These are phyloP conservation scores for Nemurella pictetii DNA, from an alignment of 2,888 invertebrate species.

Conservation along the genomic window DNA sequence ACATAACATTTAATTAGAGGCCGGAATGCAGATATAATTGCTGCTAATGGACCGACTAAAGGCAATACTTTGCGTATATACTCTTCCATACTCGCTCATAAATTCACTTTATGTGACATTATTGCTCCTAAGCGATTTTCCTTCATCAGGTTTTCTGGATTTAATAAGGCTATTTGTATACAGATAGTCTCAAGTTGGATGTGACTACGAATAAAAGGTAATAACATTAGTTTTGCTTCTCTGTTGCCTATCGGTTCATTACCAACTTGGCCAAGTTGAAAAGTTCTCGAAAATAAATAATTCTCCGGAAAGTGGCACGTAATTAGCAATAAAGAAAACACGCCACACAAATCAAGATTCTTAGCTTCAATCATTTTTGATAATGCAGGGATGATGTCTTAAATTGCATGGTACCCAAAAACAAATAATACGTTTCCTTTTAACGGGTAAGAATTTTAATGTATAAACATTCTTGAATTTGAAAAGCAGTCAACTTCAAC, in stretches of 20 bases:
- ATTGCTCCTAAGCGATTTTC: neutral
- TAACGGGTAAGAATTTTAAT: too few species aligned
- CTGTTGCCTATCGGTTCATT: neutral
- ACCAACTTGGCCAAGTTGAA: neutral
- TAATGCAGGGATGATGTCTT: too few species aligned
- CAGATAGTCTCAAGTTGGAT: neutral
- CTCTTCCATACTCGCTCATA: neutral
- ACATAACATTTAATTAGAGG: neutral
- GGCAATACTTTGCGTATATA: neutral
- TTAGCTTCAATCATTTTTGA: too few species aligned
- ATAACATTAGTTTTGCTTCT: neutral
- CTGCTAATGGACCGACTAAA: neutral
- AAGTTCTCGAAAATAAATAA: neutral
- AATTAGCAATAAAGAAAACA: neutral
- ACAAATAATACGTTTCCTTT: too few species aligned
- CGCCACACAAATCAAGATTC: neutral
- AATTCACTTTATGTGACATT: conserved; percentile 18
- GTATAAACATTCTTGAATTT: too few species aligned
- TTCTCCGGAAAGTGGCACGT: neutral
- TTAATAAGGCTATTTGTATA: conserved; percentile 12
- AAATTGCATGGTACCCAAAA: too few species aligned
- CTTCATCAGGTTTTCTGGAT: neutral
- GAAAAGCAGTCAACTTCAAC: too few species aligned
- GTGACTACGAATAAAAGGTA: neutral
- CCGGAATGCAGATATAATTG: neutral